These are phyloP conservation scores for Lytechinus pictus DNA, from an alignment of 35 echinoderm and acorn worm species.

Conservation along the genomic window DNA sequence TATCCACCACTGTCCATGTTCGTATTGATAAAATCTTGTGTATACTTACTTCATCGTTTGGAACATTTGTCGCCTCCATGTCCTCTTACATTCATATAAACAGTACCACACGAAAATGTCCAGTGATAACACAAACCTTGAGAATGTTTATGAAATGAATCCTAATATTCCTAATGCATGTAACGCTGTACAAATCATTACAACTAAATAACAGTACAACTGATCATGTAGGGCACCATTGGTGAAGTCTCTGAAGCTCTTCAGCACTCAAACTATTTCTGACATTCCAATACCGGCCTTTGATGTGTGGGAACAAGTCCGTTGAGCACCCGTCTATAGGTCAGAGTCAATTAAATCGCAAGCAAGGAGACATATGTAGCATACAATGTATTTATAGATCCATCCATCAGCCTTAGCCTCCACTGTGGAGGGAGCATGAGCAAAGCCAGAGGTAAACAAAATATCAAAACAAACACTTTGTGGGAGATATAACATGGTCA, in stretches of 20 bases:
- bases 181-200: neutral
- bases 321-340: neutral
- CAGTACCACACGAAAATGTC: neutral
- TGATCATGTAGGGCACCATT: neutral
- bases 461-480: neutral
- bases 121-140: neutral
- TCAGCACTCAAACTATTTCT: constrained; percentile 3
- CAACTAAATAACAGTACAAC: neutral
- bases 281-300: neutral
- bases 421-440: neutral
- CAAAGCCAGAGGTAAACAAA: neutral
- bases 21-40: too few relatives aligned
- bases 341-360: neutral
- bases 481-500: neutral
- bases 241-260: neutral
- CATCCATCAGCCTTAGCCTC: neutral
- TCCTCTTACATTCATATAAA: neutral
- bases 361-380: neutral
- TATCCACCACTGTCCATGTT: too few relatives aligned
- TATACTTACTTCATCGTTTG: neutral
- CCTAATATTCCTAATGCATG: neutral
- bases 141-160: neutral
- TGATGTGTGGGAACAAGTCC: neutral
- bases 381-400: constrained; percentile 14
- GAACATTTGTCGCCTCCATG: neutral